A percentile compares a stretch with the other conserved stretches of the same genome.
These are phyloP conservation scores for Darevskia nairensis DNA, from an alignment of 2,797 vertebrate genomes.

Conservation along the genomic window DNA sequence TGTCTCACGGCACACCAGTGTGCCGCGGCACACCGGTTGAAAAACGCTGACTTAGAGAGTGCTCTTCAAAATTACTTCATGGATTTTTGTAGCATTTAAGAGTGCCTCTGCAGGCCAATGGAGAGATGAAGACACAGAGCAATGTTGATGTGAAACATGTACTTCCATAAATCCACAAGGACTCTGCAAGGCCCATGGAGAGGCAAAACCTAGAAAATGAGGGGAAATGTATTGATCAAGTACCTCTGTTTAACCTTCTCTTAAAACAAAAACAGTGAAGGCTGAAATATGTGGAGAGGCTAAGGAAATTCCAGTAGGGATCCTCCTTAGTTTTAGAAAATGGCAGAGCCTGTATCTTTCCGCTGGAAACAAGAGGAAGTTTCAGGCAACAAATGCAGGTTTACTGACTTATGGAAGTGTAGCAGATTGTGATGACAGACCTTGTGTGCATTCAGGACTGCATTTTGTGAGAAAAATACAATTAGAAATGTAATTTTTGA, in stretches of 20 bases:
- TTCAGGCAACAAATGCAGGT: too few species aligned
- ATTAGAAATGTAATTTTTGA: not conserved
- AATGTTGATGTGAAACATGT: not conserved
- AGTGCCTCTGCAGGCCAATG: accelerated
- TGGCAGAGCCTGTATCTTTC: not conserved
- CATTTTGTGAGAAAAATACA: too few species aligned
- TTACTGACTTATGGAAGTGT: too few species aligned
- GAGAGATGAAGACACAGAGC: accelerated
- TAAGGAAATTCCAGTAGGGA: not conserved
- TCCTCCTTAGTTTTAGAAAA: not conserved
- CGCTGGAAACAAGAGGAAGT: not conserved
- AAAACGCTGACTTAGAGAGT: too few species aligned
- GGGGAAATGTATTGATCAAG: accelerated
- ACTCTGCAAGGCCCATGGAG: accelerated
- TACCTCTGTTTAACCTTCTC: not conserved
- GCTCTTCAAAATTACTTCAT: not conserved
- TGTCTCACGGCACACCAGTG: too few species aligned
- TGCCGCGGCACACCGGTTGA: too few species aligned
- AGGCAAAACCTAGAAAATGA: not conserved
- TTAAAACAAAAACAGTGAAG: not conserved
- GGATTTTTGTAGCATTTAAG: not conserved
- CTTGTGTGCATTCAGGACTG: too few species aligned
- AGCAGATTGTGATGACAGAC: too few species aligned
- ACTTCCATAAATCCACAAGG: not conserved
- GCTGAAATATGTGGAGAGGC: not conserved